Evolutionary conservation across 2,113 vertebrate species (phyloP), one percentile per base, ranked within the genome.

Genomic region (Zosterops hypoxanthus): DNA sequence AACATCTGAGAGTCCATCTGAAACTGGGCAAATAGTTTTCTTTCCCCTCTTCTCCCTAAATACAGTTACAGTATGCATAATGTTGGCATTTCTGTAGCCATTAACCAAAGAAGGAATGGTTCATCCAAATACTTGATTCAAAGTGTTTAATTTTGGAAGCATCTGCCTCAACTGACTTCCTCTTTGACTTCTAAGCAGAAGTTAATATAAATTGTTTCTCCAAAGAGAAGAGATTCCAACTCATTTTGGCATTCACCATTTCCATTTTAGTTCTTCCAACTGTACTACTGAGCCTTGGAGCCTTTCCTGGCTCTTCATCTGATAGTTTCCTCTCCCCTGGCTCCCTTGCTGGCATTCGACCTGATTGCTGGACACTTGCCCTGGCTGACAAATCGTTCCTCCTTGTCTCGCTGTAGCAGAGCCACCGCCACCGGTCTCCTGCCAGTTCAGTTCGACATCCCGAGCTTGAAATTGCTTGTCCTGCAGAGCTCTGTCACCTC

Each of bases 181-280:
- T 84, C 46, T 72, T 88, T 61, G 79, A 80, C 60, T 94, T 81
- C 56, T 36, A 86, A 83, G 52, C 64, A 66, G 56, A 81, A 86
- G 72, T 86, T 86, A 86, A 72, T 92, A 78, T 50, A 72, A 88
- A 61, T 68, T 3, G 4, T 53, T 66, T 83, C 90, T 90, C 72
- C 64, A 56, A 90, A 88, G 85, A 82, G 70, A 49, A 85, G 88
- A 56, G 68, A 59, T 81, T 91, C 79, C 41, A 28, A 31, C 76
- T 96, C 6, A 0, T 96, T 95, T 88, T 93, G 95, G 93, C 92
- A 92, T 75, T 72, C 14, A 39, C n/a, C 18, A 5, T 59, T 92
- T 86, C 88, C 76, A 86, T 86, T 94, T 96, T 76, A 83, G 44
- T 83, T 92, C 82, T 94, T 94, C 76, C 80, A 92, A 24, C 25